Conservation (phyloP, 2,888 invertebrate species). For the Hirtodrosophila trivittata region DNA sequence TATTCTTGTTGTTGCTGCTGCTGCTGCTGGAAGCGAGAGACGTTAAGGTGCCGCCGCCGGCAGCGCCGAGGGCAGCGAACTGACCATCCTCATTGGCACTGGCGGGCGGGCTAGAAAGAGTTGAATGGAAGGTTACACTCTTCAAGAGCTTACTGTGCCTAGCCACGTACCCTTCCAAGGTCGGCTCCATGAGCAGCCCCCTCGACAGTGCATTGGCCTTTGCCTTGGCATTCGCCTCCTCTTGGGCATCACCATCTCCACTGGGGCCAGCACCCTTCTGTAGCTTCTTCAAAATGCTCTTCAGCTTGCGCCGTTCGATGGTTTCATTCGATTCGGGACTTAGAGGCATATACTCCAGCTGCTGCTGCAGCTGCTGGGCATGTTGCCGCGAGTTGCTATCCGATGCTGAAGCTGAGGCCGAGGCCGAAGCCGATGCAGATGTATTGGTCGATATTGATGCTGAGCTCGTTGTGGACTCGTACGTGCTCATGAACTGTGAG, state of each 20-base stretch:
- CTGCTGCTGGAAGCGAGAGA: constrained; percentile 11
- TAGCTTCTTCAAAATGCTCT: constrained; percentile 93
- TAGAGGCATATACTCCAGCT: constrained; percentile 82
- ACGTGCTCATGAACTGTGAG: constrained; percentile 83
- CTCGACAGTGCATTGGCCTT: constrained; percentile 73
- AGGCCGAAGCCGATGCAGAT: constrained; percentile 54
- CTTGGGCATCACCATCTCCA: constrained; percentile 36
- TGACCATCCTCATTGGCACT: constrained; percentile 82
- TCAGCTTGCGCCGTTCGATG: constrained; percentile 90
- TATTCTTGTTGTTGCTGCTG: constrained; percentile 17
- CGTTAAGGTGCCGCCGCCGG: constrained; percentile 15
- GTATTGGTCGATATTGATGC: constrained; percentile 80
- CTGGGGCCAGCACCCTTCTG: constrained; percentile 86
- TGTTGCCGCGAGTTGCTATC: constrained; percentile 59
- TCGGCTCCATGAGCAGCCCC: constrained; percentile 91
- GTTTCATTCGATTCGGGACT: constrained; percentile 92
- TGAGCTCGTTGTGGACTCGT: constrained; percentile 84
- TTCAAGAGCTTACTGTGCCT: constrained; percentile 94
- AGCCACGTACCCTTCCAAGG: constrained; percentile 94
- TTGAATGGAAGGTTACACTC: constrained; percentile 95
- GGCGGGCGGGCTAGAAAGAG: constrained; percentile 91
- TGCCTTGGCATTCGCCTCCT: constrained; percentile 47
- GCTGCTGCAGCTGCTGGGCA: constrained; percentile 47
- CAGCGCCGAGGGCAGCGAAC: constrained; percentile 47
- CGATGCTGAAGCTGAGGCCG: constrained; percentile 51